Conservation (phyloP, 1,140 invertebrate genomes). For the Bombus sibiricus region DNA sequence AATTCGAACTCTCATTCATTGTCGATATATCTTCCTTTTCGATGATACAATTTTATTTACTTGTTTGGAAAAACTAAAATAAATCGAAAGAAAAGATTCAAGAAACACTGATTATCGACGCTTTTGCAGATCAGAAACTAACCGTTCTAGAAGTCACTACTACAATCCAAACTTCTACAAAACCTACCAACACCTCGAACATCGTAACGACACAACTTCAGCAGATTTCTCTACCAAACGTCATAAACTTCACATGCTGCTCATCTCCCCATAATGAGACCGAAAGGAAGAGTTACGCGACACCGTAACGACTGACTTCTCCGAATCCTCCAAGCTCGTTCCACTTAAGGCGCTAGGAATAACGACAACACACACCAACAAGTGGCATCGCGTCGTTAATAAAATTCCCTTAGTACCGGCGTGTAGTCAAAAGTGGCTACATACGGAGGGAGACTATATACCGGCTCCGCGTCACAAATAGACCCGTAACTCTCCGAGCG, state of each 20-base stretch:
- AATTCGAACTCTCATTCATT: too few species aligned
- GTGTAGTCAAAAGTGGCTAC: not conserved
- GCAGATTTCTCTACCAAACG: not conserved
- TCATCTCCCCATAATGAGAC: not conserved
- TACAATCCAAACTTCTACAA: not conserved
- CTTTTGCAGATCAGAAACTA: too few species aligned
- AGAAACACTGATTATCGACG: too few species aligned
- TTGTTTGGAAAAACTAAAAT: too few species aligned
- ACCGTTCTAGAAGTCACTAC: too few species aligned
- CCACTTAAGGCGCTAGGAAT: not conserved
- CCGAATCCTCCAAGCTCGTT: not conserved
- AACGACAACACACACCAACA: not conserved
- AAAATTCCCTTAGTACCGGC: slow-evolving; percentile 8
- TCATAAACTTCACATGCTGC: not conserved
- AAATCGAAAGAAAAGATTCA: too few species aligned
- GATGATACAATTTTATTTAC: too few species aligned
- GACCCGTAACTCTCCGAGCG: slow-evolving; percentile 3
- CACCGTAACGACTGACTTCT: not conserved
- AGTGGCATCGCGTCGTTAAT: slow-evolving; percentile 6
- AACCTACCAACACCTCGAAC: not conserved
- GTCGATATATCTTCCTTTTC: too few species aligned
- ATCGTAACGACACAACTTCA: not conserved
- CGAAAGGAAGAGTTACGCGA: not conserved
- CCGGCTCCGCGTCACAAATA: not conserved
- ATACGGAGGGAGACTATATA: not conserved